phyloP scores from a whole-genome alignment of 2,113 vertebrate genomes.

The Entomyzon cyanotis region DNA sequence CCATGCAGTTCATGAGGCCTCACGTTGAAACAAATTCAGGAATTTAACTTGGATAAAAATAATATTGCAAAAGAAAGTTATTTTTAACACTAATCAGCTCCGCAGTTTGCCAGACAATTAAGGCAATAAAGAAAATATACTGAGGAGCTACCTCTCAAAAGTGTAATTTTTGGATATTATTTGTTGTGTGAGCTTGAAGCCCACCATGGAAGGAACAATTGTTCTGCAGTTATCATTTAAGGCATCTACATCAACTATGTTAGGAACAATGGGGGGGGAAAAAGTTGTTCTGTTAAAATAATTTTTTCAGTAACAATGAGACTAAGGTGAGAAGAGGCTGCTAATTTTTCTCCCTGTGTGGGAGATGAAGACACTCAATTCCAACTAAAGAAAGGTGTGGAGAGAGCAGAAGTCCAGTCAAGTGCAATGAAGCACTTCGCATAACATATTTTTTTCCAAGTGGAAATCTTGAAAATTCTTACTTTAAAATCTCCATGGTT shows the following conservation, averaged over 20 bases:
- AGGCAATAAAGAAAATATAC: background rate
- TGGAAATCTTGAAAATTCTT: background rate
- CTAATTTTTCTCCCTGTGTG: background rate
- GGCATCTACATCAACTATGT: background rate
- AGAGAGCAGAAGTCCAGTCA: background rate
- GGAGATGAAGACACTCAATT: background rate
- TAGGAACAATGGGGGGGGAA: background rate
- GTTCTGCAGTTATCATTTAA: background rate
- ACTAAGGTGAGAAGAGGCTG: background rate
- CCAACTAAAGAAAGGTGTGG: background rate
- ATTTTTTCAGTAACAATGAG: background rate
- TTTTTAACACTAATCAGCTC: background rate
- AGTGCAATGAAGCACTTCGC: background rate
- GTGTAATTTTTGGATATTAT: background rate
- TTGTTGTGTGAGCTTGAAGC: background rate
- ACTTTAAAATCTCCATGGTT: background rate
- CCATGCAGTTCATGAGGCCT: background rate
- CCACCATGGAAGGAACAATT: background rate
- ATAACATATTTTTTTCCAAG: background rate
- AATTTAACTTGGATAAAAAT: background rate
- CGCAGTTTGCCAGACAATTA: background rate
- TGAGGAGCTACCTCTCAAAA: background rate
- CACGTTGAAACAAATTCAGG: background rate
- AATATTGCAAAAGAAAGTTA: background rate
- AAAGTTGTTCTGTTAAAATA: background rate